Conservation (phyloP, 2,797 vertebrate genomes). For the Varecia variegata region DNA sequence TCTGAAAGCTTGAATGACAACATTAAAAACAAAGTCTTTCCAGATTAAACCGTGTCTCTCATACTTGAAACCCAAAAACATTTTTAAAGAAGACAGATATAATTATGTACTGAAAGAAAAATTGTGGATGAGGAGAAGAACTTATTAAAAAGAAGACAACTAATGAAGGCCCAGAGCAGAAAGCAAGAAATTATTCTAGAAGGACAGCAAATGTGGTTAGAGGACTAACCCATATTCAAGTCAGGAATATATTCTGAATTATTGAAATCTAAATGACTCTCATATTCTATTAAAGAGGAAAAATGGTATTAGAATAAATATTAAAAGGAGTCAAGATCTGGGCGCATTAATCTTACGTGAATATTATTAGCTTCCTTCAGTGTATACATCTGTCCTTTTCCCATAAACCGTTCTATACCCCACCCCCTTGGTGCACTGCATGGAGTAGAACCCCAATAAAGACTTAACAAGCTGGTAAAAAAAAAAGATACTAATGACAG, state of each 20-base stretch:
- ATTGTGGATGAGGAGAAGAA: not conserved
- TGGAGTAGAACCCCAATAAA: not conserved
- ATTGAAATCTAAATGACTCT: conserved; percentile 73
- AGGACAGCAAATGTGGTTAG: conserved; percentile 51
- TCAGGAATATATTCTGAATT: conserved; percentile 72
- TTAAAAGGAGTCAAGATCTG: conserved; percentile 66
- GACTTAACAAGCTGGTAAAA: not conserved
- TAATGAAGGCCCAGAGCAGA: conserved; percentile 41
- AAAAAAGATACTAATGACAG: not conserved
- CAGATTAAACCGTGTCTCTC: not conserved
- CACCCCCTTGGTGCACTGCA: not conserved
- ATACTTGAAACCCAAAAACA: conserved; percentile 26
- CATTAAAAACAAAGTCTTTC: conserved; percentile 1
- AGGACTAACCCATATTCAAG: conserved; percentile 57
- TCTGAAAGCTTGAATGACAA: conserved; percentile 7
- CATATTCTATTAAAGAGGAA: conserved; percentile 74
- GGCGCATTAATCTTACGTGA: conserved; percentile 66
- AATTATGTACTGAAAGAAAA: conserved; percentile 20
- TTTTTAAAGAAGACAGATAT: conserved; percentile 14
- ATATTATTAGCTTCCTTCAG: conserved; percentile 50
- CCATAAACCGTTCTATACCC: not conserved
- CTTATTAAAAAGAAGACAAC: not conserved
- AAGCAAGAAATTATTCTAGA: conserved; percentile 53
- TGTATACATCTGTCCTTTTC: not conserved
- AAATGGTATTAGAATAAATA: conserved; percentile 74